Percentiles rank a stretch among this genome's conserved stretches.
phyloP scores from a whole-genome alignment of 2,113 vertebrate species.

The Tupaia tana region DNA sequence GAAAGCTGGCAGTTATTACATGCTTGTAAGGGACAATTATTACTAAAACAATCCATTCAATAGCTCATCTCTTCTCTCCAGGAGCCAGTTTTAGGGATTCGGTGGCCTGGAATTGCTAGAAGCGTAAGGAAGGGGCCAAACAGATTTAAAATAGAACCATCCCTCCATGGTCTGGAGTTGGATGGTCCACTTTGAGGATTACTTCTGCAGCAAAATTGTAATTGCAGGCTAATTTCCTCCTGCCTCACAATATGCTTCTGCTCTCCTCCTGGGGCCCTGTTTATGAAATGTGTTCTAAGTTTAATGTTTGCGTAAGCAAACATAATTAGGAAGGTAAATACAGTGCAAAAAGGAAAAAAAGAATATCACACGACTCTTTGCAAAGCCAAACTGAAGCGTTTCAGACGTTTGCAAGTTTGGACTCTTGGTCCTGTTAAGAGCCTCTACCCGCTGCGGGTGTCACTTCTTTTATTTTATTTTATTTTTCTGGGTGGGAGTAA shows the following conservation, averaged over 20 bases:
- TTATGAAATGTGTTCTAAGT: constrained; percentile 38
- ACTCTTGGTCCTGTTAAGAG: not conserved
- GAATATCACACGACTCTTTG: too few relatives aligned
- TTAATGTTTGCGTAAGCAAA: constrained; percentile 63
- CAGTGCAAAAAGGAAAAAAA: not conserved
- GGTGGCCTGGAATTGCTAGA: not conserved
- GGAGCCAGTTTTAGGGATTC: not conserved
- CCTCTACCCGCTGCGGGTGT: not conserved
- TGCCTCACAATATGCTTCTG: not conserved
- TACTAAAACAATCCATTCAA: not conserved
- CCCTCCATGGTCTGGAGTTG: not conserved
- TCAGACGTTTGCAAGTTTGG: not conserved
- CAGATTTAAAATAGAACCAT: not conserved
- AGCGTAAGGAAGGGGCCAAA: not conserved
- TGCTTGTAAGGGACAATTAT: not conserved
- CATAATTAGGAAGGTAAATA: constrained; percentile 63
- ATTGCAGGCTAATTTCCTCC: not conserved
- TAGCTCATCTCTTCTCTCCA: not conserved
- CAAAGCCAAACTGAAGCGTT: not conserved
- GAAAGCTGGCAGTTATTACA: not conserved
- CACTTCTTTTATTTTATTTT: not conserved
- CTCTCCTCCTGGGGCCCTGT: not conserved
- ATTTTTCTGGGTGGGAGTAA: constrained; percentile 45
- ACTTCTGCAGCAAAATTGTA: not conserved
- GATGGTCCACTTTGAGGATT: not conserved